Evolutionary conservation across 1,140 invertebrate species (phyloP).

Genomic region (Philotrypesis tridentata): DNA sequence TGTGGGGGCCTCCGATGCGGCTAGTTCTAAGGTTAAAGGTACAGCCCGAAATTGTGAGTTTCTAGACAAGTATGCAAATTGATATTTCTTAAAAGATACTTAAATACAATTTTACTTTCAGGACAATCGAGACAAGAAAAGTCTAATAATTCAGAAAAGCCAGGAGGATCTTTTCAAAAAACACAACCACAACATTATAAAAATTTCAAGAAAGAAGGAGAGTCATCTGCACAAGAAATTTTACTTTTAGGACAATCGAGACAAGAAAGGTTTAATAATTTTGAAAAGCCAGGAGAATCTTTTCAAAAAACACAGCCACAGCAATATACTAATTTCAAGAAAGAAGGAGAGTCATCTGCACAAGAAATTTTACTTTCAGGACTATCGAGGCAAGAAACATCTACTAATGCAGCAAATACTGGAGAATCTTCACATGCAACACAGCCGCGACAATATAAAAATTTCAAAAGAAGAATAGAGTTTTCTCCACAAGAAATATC

Average conservation of each 20-base stretch:
- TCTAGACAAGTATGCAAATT: background rate
- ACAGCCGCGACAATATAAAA: background rate
- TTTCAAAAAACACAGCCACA: background rate
- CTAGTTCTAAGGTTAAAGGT: slow-evolving; percentile 81
- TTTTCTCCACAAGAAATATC: background rate
- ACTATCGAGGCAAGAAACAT: background rate
- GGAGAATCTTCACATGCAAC: background rate
- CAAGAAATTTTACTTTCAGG: background rate
- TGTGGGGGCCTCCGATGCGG: slow-evolving; percentile 85
- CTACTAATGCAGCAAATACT: background rate
- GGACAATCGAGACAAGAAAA: slow-evolving; percentile 29
- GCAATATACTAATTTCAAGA: background rate
- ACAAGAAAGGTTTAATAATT: slow-evolving; percentile 4
- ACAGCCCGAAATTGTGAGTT: slow-evolving; percentile 74
- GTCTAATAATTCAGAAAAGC: background rate
- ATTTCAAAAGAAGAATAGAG: slow-evolving; percentile 27
- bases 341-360: background rate
- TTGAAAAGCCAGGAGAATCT: background rate
- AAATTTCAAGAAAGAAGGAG: too few species aligned
- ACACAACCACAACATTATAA: too few species aligned
- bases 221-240: too few species aligned
- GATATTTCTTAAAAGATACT: background rate
- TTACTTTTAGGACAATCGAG: slow-evolving; percentile 34
- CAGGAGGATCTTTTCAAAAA: background rate
- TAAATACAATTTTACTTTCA: slow-evolving; percentile 32